Base-by-base conservation (phyloP, 2,888 invertebrate genomes). In the Hirtodrosophila trivittata region DNA sequence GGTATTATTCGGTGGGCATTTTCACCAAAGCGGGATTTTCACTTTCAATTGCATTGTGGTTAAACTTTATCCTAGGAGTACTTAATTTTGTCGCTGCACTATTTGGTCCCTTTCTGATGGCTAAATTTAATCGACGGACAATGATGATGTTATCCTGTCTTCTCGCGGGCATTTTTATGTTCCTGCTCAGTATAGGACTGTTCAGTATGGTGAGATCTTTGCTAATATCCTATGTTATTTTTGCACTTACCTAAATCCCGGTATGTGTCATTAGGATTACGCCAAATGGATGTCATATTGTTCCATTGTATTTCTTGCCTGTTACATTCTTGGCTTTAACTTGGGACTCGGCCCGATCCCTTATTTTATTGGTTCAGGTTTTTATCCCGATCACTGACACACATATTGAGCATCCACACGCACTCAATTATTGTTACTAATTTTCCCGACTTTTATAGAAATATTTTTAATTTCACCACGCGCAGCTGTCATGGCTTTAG, bases 311-410 rank as follows among this genome's bases (percentile, higher is more conserved):
- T 93, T 94, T 0, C 93, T 96, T 21, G 90, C 95, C 51, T 90
- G 92, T 1, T 97, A 94, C 86, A 95, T 97, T n/a, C 89, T 95
- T 14, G 93, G 93, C 58, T 97, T 95, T 87, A 95, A 96, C 41
- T 90, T 96, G 56, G 97, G 96, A 0, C 92, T 97, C 12, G 96
- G 96, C 0, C 95, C 96, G 0, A 95, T 96, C 77, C 95, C 96
- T 0, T 96, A 94, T 89, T 96, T 96, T 85, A 94, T 96, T 66
- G 96, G 95, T 9, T 94, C 96, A 70, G 94, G 94, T 94, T 75
- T 76, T 86, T 81, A 12, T 8, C 9, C 4, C 5, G 5, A 21
- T 7, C 9, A 30, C 2, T 25, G 25, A 30, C 8, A 30, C n/a
- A 30, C n/a, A 30, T 3, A n/a, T 30, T 3, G 4, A 13, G 10